These are phyloP conservation scores for Lydus trimaculatus DNA, from an alignment of 2,888 invertebrate species.

Conservation along the genomic window DNA sequence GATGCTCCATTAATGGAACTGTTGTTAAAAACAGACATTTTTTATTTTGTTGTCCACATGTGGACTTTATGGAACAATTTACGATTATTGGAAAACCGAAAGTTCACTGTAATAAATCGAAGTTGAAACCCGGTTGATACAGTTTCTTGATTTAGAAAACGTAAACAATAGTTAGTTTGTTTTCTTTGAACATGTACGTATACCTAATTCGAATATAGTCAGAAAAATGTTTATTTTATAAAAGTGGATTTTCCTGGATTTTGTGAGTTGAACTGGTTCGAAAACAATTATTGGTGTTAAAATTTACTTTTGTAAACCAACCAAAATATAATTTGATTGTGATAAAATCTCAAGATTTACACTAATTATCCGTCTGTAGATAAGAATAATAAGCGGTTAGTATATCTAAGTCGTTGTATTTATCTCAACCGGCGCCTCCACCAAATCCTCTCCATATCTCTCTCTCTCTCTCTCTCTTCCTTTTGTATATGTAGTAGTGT, in stretches of 20 bases:
- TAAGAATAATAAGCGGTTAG: conserved; percentile 7
- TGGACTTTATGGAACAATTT: conserved; percentile 57
- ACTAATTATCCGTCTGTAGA: conserved; percentile 5
- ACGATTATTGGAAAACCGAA: conserved; percentile 58
- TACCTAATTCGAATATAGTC: background rate
- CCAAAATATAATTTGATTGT: conserved; percentile 43
- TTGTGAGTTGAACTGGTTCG: too few species aligned
- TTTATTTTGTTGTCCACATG: conserved; percentile 54
- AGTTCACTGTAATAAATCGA: conserved; percentile 55
- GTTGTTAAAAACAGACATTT: conserved; percentile 55
- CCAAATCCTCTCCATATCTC: background rate
- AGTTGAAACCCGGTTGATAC: conserved; percentile 48
- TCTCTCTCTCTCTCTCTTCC: background rate
- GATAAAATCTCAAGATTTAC: conserved; percentile 6
- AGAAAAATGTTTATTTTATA: background rate
- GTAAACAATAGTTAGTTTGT: conserved; percentile 47
- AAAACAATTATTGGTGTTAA: background rate
- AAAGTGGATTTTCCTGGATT: background rate
- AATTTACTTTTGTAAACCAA: background rate
- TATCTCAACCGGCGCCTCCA: conserved; percentile 12
- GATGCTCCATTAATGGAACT: conserved; percentile 45
- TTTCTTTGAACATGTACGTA: conserved; percentile 47
- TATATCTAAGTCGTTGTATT: background rate
- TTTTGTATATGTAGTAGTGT: background rate
- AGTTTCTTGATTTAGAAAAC: conserved; percentile 45